These are phyloP conservation scores for Anableps anableps DNA, from an alignment of 2,797 vertebrate genomes.

Conservation along the genomic window DNA sequence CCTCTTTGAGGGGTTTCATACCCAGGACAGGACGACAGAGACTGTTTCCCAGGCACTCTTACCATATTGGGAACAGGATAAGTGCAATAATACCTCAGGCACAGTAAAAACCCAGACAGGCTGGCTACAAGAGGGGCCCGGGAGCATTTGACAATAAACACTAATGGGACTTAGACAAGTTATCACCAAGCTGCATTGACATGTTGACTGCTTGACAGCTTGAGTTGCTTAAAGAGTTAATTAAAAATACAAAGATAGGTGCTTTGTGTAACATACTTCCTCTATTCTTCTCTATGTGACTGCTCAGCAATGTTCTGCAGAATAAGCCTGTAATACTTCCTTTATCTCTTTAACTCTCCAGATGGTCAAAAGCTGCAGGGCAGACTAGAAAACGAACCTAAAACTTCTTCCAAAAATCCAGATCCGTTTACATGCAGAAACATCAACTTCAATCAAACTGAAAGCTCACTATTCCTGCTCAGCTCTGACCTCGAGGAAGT, in stretches of 20 bases:
- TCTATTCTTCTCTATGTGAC: not conserved
- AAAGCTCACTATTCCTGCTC: slow-evolving; percentile 9
- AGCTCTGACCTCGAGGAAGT: slow-evolving; percentile 25
- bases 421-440: slow-evolving; percentile 18
- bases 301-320: not conserved
- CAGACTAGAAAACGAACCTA: slow-evolving; percentile 36
- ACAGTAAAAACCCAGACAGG: slow-evolving; percentile 40
- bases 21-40: slow-evolving; percentile 26
- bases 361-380: slow-evolving; percentile 41
- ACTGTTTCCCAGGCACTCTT: slow-evolving; percentile 47
- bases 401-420: slow-evolving; percentile 43
- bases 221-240: slow-evolving; percentile 42
- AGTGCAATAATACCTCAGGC: slow-evolving; percentile 44
- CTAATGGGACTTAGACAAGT: slow-evolving; percentile 54
- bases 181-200: slow-evolving; percentile 43
- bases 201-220: slow-evolving; percentile 51
- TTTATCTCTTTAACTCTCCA: slow-evolving; percentile 65
- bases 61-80: slow-evolving; percentile 54
- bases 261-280: not conserved
- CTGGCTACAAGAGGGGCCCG: slow-evolving; percentile 40
- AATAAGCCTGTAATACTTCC: slow-evolving; percentile 9
- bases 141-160: slow-evolving; percentile 35
- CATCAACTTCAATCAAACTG: not conserved
- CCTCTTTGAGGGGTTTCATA: slow-evolving; percentile 39
- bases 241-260: slow-evolving; percentile 23